Conservation (phyloP, 1,140 invertebrate species). For the Aethina tumida region DNA sequence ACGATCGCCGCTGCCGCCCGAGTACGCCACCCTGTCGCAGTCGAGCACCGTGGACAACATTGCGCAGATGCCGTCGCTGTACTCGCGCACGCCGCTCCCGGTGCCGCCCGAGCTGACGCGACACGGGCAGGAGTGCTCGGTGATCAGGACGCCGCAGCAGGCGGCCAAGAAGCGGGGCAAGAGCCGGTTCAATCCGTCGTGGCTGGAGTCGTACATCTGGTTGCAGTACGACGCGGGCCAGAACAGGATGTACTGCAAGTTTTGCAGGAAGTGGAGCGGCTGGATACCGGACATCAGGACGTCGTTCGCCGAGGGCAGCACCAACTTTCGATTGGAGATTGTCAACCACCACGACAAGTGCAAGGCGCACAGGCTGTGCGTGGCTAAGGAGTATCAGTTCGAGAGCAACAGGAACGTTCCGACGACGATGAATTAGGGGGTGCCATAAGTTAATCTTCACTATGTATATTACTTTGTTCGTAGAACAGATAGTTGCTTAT, state of each 20-base stretch:
- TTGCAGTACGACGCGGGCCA: conserved; percentile 53
- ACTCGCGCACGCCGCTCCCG: conserved; percentile 20
- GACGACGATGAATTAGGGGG: too few relatives aligned
- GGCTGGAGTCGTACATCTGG: conserved; percentile 57
- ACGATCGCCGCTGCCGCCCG: background rate
- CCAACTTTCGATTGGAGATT: conserved; percentile 63
- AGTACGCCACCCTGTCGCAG: background rate
- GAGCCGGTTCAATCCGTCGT: conserved; percentile 51
- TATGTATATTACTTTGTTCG: too few relatives aligned
- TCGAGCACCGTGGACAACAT: conserved; percentile 6
- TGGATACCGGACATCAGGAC: conserved; percentile 58
- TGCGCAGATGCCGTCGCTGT: conserved; percentile 16
- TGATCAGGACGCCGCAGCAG: conserved; percentile 33
- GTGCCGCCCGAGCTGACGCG: conserved; percentile 21
- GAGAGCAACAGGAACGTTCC: too few relatives aligned
- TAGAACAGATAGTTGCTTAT: too few relatives aligned
- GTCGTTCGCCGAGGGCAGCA: conserved; percentile 63
- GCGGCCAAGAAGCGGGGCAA: conserved; percentile 4
- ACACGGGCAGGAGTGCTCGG: conserved; percentile 35
- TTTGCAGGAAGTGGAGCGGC: conserved; percentile 59
- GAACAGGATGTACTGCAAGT: conserved; percentile 64
- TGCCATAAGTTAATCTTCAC: too few relatives aligned
- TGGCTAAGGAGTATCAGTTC: conserved; percentile 37
- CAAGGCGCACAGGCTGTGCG: conserved; percentile 60
- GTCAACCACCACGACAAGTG: conserved; percentile 67